Conservation (phyloP, 2,888 invertebrate species). For the Lasius platythorax region DNA sequence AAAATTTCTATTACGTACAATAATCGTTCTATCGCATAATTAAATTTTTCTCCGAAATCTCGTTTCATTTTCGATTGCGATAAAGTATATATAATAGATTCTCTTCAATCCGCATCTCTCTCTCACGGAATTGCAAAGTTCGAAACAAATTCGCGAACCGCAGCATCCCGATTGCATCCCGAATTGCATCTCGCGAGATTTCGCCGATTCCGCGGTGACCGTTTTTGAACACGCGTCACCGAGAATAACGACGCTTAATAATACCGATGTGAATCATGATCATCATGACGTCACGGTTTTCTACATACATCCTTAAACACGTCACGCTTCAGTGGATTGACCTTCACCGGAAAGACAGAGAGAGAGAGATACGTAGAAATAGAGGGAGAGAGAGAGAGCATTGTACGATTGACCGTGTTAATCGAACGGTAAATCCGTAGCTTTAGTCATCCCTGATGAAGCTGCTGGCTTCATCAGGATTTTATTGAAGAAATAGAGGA, state of each 20-base stretch:
- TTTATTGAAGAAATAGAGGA: neutral
- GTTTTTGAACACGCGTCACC: conserved; percentile 31
- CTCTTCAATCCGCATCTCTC: neutral
- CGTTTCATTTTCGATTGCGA: neutral
- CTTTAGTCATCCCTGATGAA: conserved; percentile 6
- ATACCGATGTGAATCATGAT: conserved; percentile 28
- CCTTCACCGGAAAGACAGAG: conserved; percentile 1
- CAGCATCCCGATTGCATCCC: neutral
- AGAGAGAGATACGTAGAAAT: neutral
- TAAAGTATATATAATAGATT: neutral
- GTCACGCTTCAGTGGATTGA: conserved; percentile 35
- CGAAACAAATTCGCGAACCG: no score
- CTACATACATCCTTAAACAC: conserved; percentile 51
- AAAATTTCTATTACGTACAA: no score
- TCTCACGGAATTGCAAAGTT: no score
- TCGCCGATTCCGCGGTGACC: neutral
- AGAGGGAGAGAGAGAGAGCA: neutral
- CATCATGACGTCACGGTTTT: conserved; percentile 55
- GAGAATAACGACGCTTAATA: conserved; percentile 26
- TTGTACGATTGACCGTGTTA: conserved; percentile 37
- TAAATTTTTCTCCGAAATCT: no score
- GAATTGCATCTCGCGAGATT: conserved; percentile 20
- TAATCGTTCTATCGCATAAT: neutral
- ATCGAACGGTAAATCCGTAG: conserved; percentile 32
- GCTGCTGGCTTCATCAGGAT: neutral